Conservation (phyloP, 2,797 vertebrate species). For the Tauraco hartlaubi region DNA sequence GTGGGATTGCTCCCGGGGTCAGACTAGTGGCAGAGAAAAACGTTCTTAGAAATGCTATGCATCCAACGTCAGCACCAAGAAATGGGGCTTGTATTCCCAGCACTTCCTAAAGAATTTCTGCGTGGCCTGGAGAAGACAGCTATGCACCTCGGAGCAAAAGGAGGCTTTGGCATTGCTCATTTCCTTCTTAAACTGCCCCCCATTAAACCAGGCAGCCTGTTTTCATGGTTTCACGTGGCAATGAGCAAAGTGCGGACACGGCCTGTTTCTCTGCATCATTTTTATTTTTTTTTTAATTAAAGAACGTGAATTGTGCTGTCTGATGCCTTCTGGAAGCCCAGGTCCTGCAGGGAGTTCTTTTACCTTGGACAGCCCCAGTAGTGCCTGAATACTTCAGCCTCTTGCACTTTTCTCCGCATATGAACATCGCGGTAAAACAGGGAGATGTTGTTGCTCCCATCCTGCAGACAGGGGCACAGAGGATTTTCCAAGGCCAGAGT, state of each 20-base stretch:
- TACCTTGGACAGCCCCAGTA: not conserved
- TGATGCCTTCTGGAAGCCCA: not conserved
- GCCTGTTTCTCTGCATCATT: accelerated
- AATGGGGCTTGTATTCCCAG: conserved; percentile 28
- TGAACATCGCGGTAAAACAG: not conserved
- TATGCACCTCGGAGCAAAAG: not conserved
- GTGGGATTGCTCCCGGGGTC: conserved; percentile 77
- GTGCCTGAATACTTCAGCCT: not conserved
- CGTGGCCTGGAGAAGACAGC: not conserved
- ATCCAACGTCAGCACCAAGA: conserved; percentile 78
- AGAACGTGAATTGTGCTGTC: not conserved
- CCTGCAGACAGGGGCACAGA: not conserved
- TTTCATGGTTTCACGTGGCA: not conserved
- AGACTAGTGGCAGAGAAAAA: conserved; percentile 83
- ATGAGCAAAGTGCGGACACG: not conserved
- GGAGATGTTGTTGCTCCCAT: not conserved
- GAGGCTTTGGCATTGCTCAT: not conserved
- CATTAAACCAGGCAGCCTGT: not conserved
- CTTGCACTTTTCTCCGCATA: not conserved
- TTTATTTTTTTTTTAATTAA: not conserved
- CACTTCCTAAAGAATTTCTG: not conserved
- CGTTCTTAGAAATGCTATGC: conserved; percentile 76
- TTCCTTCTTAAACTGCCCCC: not conserved
- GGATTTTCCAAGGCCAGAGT: not conserved
- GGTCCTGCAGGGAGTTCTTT: not conserved